Percentiles rank a stretch among this genome's conserved stretches.
phyloP scores from a whole-genome alignment of 2,797 vertebrate species.

The Alfaro cultratus region DNA sequence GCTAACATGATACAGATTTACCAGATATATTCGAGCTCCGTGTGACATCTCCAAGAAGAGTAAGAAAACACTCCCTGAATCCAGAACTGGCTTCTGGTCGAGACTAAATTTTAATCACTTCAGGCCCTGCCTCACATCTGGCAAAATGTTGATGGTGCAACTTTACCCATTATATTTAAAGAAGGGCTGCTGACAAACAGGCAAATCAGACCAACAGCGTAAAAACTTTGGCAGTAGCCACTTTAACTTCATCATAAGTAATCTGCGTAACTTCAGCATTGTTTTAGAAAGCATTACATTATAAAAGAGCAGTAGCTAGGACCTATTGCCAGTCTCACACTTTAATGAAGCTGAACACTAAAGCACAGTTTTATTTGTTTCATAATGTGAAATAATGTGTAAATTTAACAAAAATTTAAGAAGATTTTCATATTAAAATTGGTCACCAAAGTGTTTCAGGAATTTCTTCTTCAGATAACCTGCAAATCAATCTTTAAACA shows the following conservation, averaged over 20 bases:
- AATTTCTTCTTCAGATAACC: neutral
- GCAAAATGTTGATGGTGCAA: neutral
- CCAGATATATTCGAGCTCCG: neutral
- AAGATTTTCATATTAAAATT: neutral
- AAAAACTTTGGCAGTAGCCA: neutral
- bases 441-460: neutral
- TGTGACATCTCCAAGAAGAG: neutral
- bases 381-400: neutral
- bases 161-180: too few relatives aligned
- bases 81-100: neutral
- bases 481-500: neutral
- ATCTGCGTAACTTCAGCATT: neutral
- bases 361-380: neutral
- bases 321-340: neutral
- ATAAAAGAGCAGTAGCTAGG: neutral
- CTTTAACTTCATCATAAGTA: neutral
- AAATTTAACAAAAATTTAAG: neutral
- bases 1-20: neutral
- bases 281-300: neutral
- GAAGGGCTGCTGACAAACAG: neutral
- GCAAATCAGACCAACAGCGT: neutral
- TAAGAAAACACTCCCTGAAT: neutral
- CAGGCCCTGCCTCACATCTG: constrained; percentile 1
- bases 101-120: neutral
- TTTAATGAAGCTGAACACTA: neutral